phyloP scores from a whole-genome alignment of 2,888 invertebrate species.

The Eupithecia exiguata region DNA sequence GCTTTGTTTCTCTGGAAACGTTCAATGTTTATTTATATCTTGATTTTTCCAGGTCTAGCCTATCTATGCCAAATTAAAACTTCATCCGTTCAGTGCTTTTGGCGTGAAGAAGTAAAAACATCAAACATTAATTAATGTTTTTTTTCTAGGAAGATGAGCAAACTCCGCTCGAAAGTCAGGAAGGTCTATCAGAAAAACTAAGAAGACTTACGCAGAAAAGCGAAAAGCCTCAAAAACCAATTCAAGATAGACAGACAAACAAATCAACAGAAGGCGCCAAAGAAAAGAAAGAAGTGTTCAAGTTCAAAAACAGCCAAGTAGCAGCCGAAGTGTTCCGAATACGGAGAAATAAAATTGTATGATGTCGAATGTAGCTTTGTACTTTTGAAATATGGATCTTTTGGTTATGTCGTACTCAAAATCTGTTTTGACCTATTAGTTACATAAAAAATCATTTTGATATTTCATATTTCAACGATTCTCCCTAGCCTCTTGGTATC shows the following conservation, averaged over 20 bases:
- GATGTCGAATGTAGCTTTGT: constrained; percentile 42
- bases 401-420: constrained; percentile 22
- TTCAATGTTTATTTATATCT: background rate
- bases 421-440: background rate
- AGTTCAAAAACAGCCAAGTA: constrained; percentile 77
- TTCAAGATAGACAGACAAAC: constrained; percentile 53
- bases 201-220: constrained; percentile 44
- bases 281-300: constrained; percentile 55
- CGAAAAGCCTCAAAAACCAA: constrained; percentile 49
- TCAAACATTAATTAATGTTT: background rate
- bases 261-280: constrained; percentile 41
- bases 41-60: too few species aligned
- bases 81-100: background rate
- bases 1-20: background rate
- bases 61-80: background rate
- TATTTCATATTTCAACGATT: background rate
- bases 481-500: background rate
- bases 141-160: constrained; percentile 60
- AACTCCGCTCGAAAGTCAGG: constrained; percentile 29
- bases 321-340: constrained; percentile 76
- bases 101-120: background rate
- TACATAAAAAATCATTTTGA: background rate
- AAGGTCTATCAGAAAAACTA: constrained; percentile 28
- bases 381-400: background rate
- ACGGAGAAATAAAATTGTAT: constrained; percentile 71